A percentile compares a stretch with the other conserved stretches of the same genome.
These are phyloP conservation scores for Enhydra lutris DNA, from an alignment of 2,113 vertebrate genomes.

Conservation along the genomic window DNA sequence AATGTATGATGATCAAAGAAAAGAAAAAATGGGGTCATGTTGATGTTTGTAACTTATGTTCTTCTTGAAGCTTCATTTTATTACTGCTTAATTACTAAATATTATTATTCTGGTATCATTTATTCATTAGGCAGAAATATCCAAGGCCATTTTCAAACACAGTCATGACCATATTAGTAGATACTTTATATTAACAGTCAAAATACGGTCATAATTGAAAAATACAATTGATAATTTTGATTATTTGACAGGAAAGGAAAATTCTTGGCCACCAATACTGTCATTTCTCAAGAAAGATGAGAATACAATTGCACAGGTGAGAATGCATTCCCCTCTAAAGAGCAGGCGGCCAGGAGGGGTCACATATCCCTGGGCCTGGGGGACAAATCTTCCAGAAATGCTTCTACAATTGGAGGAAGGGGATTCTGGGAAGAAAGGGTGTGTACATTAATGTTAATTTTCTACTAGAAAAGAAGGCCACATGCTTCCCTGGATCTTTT, in stretches of 20 bases:
- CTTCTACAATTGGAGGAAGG: background rate
- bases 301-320: background rate
- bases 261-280: background rate
- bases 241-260: background rate
- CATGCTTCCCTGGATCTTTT: background rate
- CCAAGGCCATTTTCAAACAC: background rate
- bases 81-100: background rate
- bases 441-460: background rate
- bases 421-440: background rate
- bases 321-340: background rate
- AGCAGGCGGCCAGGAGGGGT: background rate
- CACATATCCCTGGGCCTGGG: background rate
- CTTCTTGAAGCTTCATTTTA: constrained; percentile 18
- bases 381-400: background rate
- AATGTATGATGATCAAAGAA: background rate
- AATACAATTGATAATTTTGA: background rate
- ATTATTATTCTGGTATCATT: background rate
- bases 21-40: background rate
- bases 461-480: background rate
- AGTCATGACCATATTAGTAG: background rate
- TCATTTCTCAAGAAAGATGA: background rate
- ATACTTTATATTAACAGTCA: background rate
- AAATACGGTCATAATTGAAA: background rate
- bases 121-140: background rate
- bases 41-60: background rate